Conservation (phyloP, 2,888 invertebrate species). For the Arctia plantaginis region DNA sequence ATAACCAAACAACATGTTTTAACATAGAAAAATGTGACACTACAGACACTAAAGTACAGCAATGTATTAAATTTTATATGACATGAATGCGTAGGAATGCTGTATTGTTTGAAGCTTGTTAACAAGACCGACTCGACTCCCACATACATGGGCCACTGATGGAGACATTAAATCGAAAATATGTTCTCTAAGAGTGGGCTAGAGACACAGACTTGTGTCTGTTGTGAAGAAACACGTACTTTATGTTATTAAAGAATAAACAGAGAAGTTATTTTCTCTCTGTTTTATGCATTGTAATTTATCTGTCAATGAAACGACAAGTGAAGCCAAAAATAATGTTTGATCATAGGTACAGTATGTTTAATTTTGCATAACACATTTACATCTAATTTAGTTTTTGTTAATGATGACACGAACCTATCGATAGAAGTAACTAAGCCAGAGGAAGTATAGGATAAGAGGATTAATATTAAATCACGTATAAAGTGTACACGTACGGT, state of each 20-base stretch:
- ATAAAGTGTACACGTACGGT: no score
- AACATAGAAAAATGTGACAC: slow-evolving; percentile 14
- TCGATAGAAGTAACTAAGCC: background rate
- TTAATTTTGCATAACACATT: background rate
- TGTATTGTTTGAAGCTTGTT: slow-evolving; percentile 48
- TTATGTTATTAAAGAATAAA: background rate
- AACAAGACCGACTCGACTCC: slow-evolving; percentile 46
- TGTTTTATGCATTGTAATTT: background rate
- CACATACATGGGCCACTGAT: slow-evolving; percentile 44
- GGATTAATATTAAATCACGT: background rate
- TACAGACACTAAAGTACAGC: slow-evolving; percentile 29
- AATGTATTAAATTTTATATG: slow-evolving; percentile 47
- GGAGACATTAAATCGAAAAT: slow-evolving; percentile 42
- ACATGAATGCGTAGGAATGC: slow-evolving; percentile 42
- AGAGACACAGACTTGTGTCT: background rate
- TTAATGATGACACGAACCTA: background rate
- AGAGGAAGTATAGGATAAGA: no score
- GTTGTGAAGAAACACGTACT: background rate
- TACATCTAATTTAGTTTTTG: background rate
- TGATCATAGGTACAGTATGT: background rate
- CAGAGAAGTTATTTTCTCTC: background rate
- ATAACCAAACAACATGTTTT: background rate
- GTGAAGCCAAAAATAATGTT: background rate
- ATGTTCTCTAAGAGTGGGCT: background rate
- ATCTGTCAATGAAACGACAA: background rate